Evolutionary conservation across 2,888 invertebrate species (phyloP), one percentile per base, ranked within the genome.

Genomic region (Lydus trimaculatus): DNA sequence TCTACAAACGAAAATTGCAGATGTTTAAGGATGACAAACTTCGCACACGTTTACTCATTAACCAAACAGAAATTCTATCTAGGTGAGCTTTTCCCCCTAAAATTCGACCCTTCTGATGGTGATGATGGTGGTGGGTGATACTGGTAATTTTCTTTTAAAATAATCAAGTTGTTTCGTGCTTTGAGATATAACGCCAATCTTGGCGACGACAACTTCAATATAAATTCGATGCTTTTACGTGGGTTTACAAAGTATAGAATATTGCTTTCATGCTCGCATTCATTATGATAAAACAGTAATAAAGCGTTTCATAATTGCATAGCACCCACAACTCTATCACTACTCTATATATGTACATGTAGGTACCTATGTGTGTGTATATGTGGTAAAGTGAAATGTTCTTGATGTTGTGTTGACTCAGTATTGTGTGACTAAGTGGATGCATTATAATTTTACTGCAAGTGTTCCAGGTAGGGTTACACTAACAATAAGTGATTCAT

Each of bases 51-150:
- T 61, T 83, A 83, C 80, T 83, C 82, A 83, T 80, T 78, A 78
- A 75, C 76, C 78, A 83, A 82, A 83, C 78, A 80, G 83, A 80
- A 82, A 83, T 81, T 79, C 80, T 81, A 82, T 82, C 82, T 80
- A 43, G 17, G 43, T 43, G 25, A 4, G 2, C 0, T 3, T 25
- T 7, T 13, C 15, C 13, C 25, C 25, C 13, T 56, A 13, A 13
- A 52, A 23, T 25, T 25, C 25, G 25, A 23, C 56, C 56, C 25
- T 25, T 11, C 8, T 20, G 28, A 28, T 28, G 28, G 5, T 56
- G 56, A 43, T 43, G 43, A 17, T 43, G 17, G 8, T 43, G 17
- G 43, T 43, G 43, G 43, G 43, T 43, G 43, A 43, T 39, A 39
- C 39, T 39, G 23, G 20, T 20, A 13, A 56, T 56, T 56, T 56